Conservation (phyloP, 2,113 vertebrate species). For the Thinocorus orbignyianus region DNA sequence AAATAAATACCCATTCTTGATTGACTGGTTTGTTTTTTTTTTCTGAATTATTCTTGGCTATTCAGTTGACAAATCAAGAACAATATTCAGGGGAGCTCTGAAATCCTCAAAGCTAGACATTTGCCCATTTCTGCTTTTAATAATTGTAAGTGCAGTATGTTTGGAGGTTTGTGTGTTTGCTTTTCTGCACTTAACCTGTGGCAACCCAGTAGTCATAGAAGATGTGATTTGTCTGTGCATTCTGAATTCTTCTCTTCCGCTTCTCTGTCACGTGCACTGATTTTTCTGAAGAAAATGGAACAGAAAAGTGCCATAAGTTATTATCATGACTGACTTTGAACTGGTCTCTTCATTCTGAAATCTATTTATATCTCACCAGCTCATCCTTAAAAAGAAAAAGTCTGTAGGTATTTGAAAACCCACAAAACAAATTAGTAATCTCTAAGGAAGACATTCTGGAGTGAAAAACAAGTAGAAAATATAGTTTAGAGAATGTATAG, state of each 20-base stretch:
- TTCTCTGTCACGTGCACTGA: neutral
- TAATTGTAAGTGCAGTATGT: neutral
- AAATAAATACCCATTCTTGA: neutral
- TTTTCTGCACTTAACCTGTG: neutral
- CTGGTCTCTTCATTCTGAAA: neutral
- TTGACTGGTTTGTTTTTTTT: neutral
- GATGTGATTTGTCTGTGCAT: rapidly evolving
- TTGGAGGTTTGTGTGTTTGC: neutral
- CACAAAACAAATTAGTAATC: neutral
- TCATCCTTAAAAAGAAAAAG: neutral
- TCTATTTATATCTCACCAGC: neutral
- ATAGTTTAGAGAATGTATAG: neutral
- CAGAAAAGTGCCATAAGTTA: neutral
- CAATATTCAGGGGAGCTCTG: neutral
- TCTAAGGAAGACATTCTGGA: neutral
- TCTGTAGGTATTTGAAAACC: rapidly evolving
- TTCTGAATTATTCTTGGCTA: neutral
- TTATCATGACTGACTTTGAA: neutral
- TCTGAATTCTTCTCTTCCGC: neutral
- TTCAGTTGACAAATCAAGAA: neutral
- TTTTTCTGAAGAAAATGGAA: neutral
- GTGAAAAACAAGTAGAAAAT: neutral
- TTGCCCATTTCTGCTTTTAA: neutral
- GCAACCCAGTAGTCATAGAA: neutral
- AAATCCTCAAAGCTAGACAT: neutral